phyloP scores from a whole-genome alignment of 2,888 invertebrate species.

The Hyles lineata region DNA sequence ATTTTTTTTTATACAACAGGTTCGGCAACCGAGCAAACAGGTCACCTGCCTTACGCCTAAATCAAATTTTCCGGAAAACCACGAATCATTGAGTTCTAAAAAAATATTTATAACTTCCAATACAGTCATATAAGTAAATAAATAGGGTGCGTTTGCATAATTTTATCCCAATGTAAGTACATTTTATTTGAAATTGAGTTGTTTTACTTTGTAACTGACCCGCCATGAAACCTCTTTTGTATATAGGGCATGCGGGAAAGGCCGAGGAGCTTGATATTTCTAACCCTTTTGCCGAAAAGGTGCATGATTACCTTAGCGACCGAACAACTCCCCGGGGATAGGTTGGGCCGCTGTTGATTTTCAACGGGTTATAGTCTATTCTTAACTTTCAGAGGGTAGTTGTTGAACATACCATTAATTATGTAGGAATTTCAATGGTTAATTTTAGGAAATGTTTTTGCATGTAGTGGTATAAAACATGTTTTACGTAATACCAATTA shows the following conservation, averaged over 20 bases:
- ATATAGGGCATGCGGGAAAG: conserved; percentile 23
- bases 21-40: too few relatives aligned
- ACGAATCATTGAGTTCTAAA: neutral
- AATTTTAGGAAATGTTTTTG: neutral
- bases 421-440: neutral
- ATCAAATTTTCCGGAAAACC: too few relatives aligned
- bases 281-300: conserved; percentile 38
- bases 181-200: neutral
- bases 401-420: conserved; percentile 1
- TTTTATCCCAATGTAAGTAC: neutral
- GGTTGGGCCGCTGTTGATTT: conserved; percentile 35
- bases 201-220: conserved; percentile 5
- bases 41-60: too few relatives aligned
- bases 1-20: too few relatives aligned
- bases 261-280: conserved; percentile 29
- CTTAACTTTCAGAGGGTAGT: neutral
- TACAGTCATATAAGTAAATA: neutral
- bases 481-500: neutral
- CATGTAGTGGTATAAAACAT: neutral
- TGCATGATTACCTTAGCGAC: conserved; percentile 39
- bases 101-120: conserved; percentile 2
- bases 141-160: neutral
- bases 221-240: neutral
- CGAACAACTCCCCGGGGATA: conserved; percentile 36
- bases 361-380: conserved; percentile 27